Evolutionary conservation across 1,140 invertebrate species (phyloP).

Genomic region (Araneus ventricosus): DNA sequence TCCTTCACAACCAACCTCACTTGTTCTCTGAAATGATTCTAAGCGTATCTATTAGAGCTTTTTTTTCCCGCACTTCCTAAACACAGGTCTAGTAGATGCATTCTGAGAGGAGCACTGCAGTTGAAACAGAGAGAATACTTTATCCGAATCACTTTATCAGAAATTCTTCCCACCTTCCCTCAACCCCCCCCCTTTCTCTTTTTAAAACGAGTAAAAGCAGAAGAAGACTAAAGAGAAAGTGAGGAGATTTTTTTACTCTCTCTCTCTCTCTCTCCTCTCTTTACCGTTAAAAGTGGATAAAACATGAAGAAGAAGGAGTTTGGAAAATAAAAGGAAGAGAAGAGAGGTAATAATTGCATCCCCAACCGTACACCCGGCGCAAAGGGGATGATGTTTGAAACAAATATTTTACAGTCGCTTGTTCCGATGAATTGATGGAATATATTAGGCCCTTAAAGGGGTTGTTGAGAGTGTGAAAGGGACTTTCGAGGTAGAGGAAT

Average conservation of each 20-base stretch:
- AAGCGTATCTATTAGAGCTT: constrained; percentile 26
- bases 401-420: constrained; percentile 69
- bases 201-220: constrained; percentile 3
- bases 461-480: not conserved
- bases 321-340: constrained; percentile 30
- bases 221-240: not conserved
- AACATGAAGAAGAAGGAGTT: constrained; percentile 50
- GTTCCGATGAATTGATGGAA: constrained; percentile 36
- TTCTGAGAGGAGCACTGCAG: constrained; percentile 35
- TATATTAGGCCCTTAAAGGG: constrained; percentile 41
- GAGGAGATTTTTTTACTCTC: not conserved
- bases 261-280: not conserved
- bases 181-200: not conserved
- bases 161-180: not conserved
- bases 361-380: not conserved
- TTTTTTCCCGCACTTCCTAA: constrained; percentile 5
- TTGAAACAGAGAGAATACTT: constrained; percentile 41
- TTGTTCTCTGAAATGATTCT: not conserved
- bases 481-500: not conserved
- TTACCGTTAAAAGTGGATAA: constrained; percentile 48
- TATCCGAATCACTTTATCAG: constrained; percentile 66
- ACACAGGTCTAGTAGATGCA: constrained; percentile 26
- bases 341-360: constrained; percentile 49
- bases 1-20: not conserved
- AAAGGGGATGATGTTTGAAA: constrained; percentile 51